These are phyloP conservation scores for Diplolepis rosae DNA, from an alignment of 2,888 invertebrate genomes.

Conservation along the genomic window DNA sequence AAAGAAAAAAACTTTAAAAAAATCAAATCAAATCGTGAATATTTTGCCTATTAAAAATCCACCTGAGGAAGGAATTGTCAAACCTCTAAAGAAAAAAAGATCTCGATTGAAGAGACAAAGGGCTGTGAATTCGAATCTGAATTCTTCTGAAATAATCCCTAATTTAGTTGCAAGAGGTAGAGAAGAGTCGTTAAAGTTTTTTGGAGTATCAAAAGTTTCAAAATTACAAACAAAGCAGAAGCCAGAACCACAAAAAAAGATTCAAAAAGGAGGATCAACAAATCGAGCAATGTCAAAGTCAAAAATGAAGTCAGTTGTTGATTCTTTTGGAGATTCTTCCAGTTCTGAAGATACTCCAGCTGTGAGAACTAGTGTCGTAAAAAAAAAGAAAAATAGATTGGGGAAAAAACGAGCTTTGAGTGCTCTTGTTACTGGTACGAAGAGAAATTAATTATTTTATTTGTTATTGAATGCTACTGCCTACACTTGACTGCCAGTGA, in stretches of 20 bases:
- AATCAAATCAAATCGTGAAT: constrained; percentile 49
- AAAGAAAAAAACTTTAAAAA: constrained; percentile 54
- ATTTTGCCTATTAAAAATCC: constrained; percentile 51
- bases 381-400: constrained; percentile 45
- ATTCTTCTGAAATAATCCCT: constrained; percentile 41
- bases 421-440: constrained; percentile 39
- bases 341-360: constrained; percentile 59
- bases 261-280: constrained; percentile 76
- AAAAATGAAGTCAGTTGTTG: constrained; percentile 47
- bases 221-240: constrained; percentile 59
- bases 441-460: not conserved
- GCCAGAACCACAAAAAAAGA: constrained; percentile 70
- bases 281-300: constrained; percentile 48
- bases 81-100: constrained; percentile 62
- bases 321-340: constrained; percentile 58
- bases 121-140: constrained; percentile 52
- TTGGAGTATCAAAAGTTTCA: constrained; percentile 54
- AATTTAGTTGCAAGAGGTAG: constrained; percentile 51
- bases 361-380: constrained; percentile 39
- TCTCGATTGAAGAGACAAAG: constrained; percentile 59
- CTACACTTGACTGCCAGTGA: not conserved
- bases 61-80: constrained; percentile 55
- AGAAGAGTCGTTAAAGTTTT: constrained; percentile 61
- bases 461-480: not conserved
- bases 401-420: constrained; percentile 59